phyloP scores from a whole-genome alignment of 1,140 invertebrate genomes.

The Drosophila grimshawi region DNA sequence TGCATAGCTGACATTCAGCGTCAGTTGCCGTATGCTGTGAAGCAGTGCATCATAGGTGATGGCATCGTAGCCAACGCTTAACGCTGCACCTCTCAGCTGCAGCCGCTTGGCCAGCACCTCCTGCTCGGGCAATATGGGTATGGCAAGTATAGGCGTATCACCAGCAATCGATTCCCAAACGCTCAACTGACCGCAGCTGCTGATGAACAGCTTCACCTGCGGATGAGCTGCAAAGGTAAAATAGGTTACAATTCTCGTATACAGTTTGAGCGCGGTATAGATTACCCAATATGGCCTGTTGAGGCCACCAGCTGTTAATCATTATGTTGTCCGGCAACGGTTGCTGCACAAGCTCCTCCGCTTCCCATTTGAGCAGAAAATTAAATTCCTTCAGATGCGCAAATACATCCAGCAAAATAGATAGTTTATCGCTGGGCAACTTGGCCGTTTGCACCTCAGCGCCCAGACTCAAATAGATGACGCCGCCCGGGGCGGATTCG shows the following conservation, averaged over 20 bases:
- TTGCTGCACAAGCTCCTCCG: conserved; percentile 83
- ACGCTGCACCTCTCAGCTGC: conserved; percentile 68
- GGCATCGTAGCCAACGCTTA: conserved; percentile 59
- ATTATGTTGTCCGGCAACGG: conserved; percentile 87
- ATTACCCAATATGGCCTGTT: conserved; percentile 87
- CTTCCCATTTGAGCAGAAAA: conserved; percentile 89
- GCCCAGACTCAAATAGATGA: conserved; percentile 88
- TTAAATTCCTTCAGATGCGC: conserved; percentile 85
- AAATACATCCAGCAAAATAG: conserved; percentile 85
- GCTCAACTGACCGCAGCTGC: conserved; percentile 88
- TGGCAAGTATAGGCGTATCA: conserved; percentile 86
- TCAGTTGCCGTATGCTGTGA: conserved; percentile 65
- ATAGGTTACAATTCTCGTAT: background rate
- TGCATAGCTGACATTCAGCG: conserved; percentile 62
- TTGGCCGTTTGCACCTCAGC: conserved; percentile 87
- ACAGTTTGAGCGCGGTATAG: background rate
- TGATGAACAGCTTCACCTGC: conserved; percentile 87
- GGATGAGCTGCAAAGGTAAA: conserved; percentile 84
- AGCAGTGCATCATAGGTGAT: conserved; percentile 68
- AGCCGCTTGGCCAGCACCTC: conserved; percentile 84
- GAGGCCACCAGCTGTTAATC: conserved; percentile 89
- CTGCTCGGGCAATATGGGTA: conserved; percentile 88
- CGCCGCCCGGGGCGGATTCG: conserved; percentile 86
- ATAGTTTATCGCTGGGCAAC: conserved; percentile 85
- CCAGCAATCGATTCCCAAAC: conserved; percentile 86